Evolutionary conservation across 1,140 invertebrate species (phyloP), one percentile per base, ranked within the genome.

Genomic region (Aleiodes sp.): DNA sequence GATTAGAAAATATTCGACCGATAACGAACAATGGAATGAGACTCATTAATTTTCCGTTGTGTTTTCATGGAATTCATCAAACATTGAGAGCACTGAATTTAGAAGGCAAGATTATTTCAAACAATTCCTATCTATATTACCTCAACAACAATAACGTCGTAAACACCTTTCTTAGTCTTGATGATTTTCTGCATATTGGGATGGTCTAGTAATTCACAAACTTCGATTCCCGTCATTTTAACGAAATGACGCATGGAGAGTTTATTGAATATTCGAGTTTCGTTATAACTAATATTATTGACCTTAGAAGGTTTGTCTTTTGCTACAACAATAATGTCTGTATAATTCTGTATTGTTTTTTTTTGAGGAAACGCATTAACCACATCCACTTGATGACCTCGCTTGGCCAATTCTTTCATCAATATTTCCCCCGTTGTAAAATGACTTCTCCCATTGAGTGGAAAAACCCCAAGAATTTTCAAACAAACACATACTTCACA

Each of bases 351-450:
- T 12, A 78, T 39, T 0, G 79, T 74, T 9, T 78, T 78, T 24
- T 82, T 80, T 4, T 70, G 19, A 0, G 84, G 82, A 63, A 84
- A 87, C 6, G 83, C 79, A 1, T 76, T 75, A 8, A 87, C 61
- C 0, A 87, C 80, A 19, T 84, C 83, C 0, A 88, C 80, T 12
- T 84, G 77, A 70, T 88, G 87, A 0, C 87, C 87, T 0, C 79
- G 78, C 10, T 65, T 70, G 0, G 84, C 86, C 0, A 88, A 69
- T 4, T 60, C 77, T 24, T 75, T 77, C 73, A 86, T 80, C 6
- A 87, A 6, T 1, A 70, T 29, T 33, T 82, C 78, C n/a, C 74
- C 74, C 63, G 84, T 81, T 0, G 76, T 24, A 65, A 80, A 85
- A 67, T 87, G 87, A 64, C 86, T 87, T 41, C 75, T 82, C 0